Conservation (phyloP, 2,113 vertebrate genomes). For the Ageneiosus marmoratus region DNA sequence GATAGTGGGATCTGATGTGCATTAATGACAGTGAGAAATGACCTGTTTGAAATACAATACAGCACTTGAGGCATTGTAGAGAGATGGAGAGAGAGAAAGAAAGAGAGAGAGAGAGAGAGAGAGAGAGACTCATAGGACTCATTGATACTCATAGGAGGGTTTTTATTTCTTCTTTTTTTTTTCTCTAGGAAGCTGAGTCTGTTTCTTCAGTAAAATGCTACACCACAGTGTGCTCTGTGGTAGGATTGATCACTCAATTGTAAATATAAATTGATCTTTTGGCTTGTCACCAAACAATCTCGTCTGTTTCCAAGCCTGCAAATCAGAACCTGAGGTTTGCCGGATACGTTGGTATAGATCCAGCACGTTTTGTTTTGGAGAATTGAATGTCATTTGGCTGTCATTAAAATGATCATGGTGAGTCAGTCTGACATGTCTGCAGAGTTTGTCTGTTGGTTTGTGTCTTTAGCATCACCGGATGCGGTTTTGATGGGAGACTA, state of each 20-base stretch:
- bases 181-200: slow-evolving; percentile 42
- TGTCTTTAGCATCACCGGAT: not conserved
- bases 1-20: slow-evolving; percentile 73
- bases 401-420: slow-evolving; percentile 23
- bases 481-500: not conserved
- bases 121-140: not conserved
- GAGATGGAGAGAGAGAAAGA: slow-evolving; percentile 51
- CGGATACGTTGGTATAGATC: not conserved
- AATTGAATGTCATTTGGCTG: slow-evolving; percentile 18
- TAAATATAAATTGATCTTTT: slow-evolving; percentile 32
- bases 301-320: slow-evolving; percentile 10
- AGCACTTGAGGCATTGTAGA: slow-evolving; percentile 58
- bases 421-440: slow-evolving; percentile 18
- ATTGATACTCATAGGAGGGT: not conserved
- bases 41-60: slow-evolving; percentile 75
- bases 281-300: slow-evolving; percentile 6
- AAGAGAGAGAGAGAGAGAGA: slow-evolving; percentile 9
- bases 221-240: slow-evolving; percentile 26
- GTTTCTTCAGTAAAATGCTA: slow-evolving; percentile 24
- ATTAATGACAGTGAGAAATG: slow-evolving; percentile 80
- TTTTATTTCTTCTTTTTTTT: not conserved
- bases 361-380: slow-evolving; percentile 14
- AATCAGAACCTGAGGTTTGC: slow-evolving; percentile 23
- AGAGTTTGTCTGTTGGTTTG: not conserved
- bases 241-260: slow-evolving; percentile 16